Evolutionary conservation across 2,888 invertebrate genomes (phyloP).

Genomic region (Gryllus longicercus): DNA sequence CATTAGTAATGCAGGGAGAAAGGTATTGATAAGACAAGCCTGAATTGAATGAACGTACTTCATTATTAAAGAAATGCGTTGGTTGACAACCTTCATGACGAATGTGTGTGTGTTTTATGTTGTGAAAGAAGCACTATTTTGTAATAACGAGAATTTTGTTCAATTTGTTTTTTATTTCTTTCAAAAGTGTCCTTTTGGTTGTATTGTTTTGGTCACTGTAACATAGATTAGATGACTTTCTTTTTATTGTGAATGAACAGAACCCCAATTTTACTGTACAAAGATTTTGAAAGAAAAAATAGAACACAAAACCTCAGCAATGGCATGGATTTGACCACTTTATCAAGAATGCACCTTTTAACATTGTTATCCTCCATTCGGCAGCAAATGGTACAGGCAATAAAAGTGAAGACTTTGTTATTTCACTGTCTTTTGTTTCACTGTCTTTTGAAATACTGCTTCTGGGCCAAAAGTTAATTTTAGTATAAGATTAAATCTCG

Average conservation of each 20-base stretch:
- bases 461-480: neutral
- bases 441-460: too few species aligned
- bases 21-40: conserved; percentile 28
- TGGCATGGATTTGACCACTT: conserved; percentile 34
- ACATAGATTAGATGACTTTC: conserved; percentile 36
- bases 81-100: conserved; percentile 30
- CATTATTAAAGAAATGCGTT: conserved; percentile 22
- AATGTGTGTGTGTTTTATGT: conserved; percentile 37
- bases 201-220: conserved; percentile 33
- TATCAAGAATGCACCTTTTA: conserved; percentile 30
- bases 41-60: conserved; percentile 11
- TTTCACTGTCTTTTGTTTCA: too few species aligned
- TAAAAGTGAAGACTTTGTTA: conserved; percentile 23
- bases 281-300: conserved; percentile 33
- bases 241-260: conserved; percentile 35
- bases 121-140: conserved; percentile 36
- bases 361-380: conserved; percentile 30
- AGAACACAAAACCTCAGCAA: conserved; percentile 32
- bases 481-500: neutral
- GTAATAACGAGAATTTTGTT: conserved; percentile 36
- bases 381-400: conserved; percentile 30
- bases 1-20: conserved; percentile 28
- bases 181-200: conserved; percentile 31
- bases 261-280: conserved; percentile 37
- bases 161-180: conserved; percentile 32